Percentiles rank a stretch among this genome's conserved stretches.
Evolutionary conservation across 2,888 invertebrate species (phyloP).

Genomic region (Tanypteryx hageni): DNA sequence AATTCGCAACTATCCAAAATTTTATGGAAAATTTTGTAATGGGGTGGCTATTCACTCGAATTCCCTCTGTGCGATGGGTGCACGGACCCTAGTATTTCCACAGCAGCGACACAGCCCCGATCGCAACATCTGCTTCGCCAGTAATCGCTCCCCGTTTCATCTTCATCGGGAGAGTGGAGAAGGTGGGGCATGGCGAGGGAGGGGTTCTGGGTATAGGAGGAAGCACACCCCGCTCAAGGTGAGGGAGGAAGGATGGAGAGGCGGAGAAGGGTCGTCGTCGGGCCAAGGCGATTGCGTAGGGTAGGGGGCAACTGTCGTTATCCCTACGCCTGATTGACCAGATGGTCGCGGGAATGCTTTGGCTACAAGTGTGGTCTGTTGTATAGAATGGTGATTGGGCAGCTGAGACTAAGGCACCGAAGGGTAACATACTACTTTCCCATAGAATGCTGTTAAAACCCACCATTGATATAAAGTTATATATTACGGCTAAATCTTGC

Average conservation of each 20-base stretch:
- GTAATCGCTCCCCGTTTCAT: background rate
- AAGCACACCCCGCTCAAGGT: background rate
- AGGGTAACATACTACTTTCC: background rate
- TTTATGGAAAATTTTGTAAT: background rate
- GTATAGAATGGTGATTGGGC: constrained; percentile 6
- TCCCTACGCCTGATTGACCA: constrained; percentile 29
- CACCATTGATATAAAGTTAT: background rate
- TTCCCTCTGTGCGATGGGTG: background rate
- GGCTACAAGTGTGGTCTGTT: constrained; percentile 25
- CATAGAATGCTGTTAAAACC: background rate
- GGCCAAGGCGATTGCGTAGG: background rate
- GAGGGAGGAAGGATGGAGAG: background rate
- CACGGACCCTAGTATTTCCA: background rate
- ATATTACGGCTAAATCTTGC: background rate
- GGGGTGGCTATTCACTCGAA: background rate
- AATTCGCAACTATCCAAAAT: too few relatives aligned
- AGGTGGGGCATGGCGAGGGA: too few relatives aligned
- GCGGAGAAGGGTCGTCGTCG: too few relatives aligned
- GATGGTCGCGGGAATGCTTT: constrained; percentile 25
- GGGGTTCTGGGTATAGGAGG: background rate
- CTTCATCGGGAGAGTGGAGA: background rate
- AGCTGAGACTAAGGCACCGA: background rate
- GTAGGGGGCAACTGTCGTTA: background rate
- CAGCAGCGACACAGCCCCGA: background rate
- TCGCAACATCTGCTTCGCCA: background rate